A percentile compares a stretch with the other conserved stretches of the same genome.
These are phyloP conservation scores for Abscondita cerata DNA, from an alignment of 2,888 invertebrate genomes.

Conservation along the genomic window DNA sequence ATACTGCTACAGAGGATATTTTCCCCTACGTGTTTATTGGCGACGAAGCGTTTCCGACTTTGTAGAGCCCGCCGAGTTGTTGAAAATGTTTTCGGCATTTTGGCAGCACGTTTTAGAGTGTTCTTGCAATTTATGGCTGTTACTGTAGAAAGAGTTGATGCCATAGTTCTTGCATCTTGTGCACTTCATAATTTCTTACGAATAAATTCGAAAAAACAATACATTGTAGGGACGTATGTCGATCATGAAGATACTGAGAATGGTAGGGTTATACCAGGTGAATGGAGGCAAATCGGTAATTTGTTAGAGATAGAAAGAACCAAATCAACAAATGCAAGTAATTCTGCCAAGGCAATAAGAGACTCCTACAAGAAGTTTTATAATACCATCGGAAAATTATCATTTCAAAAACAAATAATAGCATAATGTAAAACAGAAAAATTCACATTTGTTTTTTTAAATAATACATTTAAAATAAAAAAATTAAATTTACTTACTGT, in stretches of 20 bases:
- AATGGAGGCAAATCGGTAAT: too few species aligned
- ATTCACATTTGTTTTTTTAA: not conserved
- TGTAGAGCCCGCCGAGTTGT: too few species aligned
- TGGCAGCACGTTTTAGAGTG: not conserved
- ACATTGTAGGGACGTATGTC: not conserved
- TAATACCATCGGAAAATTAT: too few species aligned
- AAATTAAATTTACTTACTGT: not conserved
- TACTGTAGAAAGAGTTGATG: not conserved
- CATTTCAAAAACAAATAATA: not conserved
- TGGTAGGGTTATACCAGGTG: not conserved
- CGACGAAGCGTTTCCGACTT: not conserved
- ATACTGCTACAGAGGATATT: not conserved
- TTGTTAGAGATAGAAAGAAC: not conserved
- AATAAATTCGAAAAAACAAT: not conserved
- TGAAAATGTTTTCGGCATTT: not conserved
- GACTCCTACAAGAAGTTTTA: too few species aligned
- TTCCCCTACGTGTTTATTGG: not conserved
- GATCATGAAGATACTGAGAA: not conserved
- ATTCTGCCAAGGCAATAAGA: not conserved
- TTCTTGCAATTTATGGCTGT: not conserved
- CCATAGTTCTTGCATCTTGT: slow-evolving; percentile 4
- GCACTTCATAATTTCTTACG: slow-evolving; percentile 3
- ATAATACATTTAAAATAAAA: not conserved
- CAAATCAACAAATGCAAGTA: not conserved
- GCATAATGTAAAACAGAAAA: too few species aligned